Evolutionary conservation across 1,140 invertebrate genomes (phyloP), one percentile per base, ranked within the genome.

Genomic region (Nebria ingens): DNA sequence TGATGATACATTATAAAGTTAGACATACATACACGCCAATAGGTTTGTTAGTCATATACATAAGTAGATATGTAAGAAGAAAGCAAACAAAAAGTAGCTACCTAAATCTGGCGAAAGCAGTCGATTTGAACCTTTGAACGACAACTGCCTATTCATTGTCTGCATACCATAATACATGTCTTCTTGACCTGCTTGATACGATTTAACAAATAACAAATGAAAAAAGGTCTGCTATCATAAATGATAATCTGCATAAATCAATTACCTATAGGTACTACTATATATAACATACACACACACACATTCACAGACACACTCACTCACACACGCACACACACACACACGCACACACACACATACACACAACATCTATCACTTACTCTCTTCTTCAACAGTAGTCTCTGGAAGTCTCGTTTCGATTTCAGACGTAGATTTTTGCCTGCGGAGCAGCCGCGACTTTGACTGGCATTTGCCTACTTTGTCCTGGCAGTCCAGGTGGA

Each of bases 401-500:
- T 79, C 77, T 49, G 76, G 75, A 42, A 81, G 72, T 59, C 79
- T 75, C 29, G 82, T 82, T 68, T 84, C 84, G 51, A 85, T 83
- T 71, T 85, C 83, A 2, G 81, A 86, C 55, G 88, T 90, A 59
- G 88, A 91, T 69, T 91, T 91, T 73, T 95, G 91, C 38, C 91
- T 73, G 45, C 91, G 79, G 23, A 95, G 73, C 19, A 95, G 77
- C 23, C 86, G 77, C 2, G 87, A 85, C 68, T 91, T 91, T 1
- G 86, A 83, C 71, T 89, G 87, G 73, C 84, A 96, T 71, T 79
- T 86, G 60, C 75, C 82, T 56, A 84, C 84, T 72, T 83, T 85
- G 40, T 83, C 84, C 78, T 84, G 87, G 69, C 92, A 95, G 67
- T 94, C 91, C 13, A 85, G 81, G 73, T 95, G 92, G 17, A 91